Base-by-base conservation (phyloP, 23 tunicate genomes). In the Halocynthia aurantium region DNA sequence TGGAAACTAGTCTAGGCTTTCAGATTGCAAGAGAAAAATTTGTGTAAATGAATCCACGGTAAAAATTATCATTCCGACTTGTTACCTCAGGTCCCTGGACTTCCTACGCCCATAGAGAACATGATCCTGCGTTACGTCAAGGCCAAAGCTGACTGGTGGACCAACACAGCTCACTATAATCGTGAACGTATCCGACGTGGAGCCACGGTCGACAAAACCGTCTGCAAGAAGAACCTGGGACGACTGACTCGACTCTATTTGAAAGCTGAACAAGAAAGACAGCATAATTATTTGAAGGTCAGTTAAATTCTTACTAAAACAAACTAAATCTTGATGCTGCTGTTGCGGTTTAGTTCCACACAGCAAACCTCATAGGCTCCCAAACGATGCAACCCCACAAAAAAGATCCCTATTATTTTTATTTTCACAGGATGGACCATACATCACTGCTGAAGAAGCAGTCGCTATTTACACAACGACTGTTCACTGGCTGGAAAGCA, bases 61-160 rank as follows among this genome's bases (percentile, higher is more conserved):
- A 58, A 58, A 58, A 13, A 13, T 58, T 58, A 5, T 1, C 4
- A 58, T 58, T 58, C n/a, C 63, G 17, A 13, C 17, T 58, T 58
- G 55, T 5, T 21, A 55, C 5, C 62, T 8, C 74, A 87, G 93
- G 96, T 92, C 12, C 99, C 99, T 8, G 99, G 99, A 8, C 63
- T 94, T n/a, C 99, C 99, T 5, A 86, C 99, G 0, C 96, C 99
- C 2, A 88, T 94, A 22, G 99, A 94, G 68, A 94, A 88, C 84
- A 94, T 94, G 99, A 94, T 94, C 73, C 76, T 94, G 52, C 84
- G 99, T 15, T 94, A 94, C 54, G 99, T 94, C 72, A 94, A 94
- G 67, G 89, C 99, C 67, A 94, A 94, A 76, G 99, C 99, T 55
- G 99, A 94, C 73, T 94, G 99, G 99, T 94, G 99, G 99, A 94